Evolutionary conservation across 2,797 vertebrate genomes (phyloP).

Genomic region (Eulemur rubriventer): DNA sequence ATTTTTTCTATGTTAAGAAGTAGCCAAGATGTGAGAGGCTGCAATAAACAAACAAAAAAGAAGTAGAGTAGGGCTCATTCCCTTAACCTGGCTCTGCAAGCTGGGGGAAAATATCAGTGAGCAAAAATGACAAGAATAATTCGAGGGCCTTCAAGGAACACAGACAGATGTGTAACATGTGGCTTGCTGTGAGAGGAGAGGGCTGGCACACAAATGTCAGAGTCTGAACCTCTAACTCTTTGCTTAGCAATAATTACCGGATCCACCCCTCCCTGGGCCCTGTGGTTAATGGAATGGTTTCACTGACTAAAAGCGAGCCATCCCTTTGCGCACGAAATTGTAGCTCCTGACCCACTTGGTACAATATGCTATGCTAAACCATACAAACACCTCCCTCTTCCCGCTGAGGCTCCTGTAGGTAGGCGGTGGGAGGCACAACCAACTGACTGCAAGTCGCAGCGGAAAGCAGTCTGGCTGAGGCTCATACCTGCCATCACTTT

Average conservation of each 20-base stretch:
- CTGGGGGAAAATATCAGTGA: background rate
- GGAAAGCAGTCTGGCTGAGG: background rate
- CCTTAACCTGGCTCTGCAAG: background rate
- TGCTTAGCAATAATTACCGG: background rate
- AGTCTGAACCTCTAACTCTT: background rate
- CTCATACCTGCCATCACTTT: background rate
- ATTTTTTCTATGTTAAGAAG: background rate
- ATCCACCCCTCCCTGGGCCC: background rate
- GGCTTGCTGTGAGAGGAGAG: background rate
- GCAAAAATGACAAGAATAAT: conserved; percentile 6
- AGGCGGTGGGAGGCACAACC: background rate
- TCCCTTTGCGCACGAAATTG: background rate
- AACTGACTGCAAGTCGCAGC: background rate
- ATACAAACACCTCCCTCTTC: background rate
- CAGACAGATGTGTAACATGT: background rate
- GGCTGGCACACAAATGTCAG: background rate
- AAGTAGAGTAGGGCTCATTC: background rate
- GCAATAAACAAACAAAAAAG: background rate
- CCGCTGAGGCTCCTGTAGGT: background rate
- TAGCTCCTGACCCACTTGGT: background rate
- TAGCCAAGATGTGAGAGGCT: background rate
- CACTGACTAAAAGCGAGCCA: background rate
- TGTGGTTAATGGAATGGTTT: background rate
- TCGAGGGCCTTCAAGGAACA: background rate
- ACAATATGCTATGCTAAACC: background rate